Conservation (phyloP, 2,888 invertebrate genomes). For the Nowickia ferox region DNA sequence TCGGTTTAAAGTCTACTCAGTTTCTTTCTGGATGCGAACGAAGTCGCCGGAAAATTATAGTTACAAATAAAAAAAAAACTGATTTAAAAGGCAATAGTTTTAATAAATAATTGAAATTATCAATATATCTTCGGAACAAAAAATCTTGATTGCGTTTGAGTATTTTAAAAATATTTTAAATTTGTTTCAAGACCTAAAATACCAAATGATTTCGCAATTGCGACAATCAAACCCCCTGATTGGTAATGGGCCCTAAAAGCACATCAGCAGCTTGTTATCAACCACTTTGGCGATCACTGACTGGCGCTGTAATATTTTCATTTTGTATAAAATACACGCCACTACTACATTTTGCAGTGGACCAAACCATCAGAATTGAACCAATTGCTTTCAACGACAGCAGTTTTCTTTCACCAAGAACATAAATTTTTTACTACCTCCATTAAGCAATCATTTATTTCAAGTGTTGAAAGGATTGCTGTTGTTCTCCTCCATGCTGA, state of each 20-base stretch:
- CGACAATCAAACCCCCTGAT: too few relatives aligned
- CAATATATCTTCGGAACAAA: too few relatives aligned
- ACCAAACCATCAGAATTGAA: neutral
- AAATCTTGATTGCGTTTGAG: too few relatives aligned
- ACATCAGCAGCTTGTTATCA: neutral
- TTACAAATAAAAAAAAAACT: too few relatives aligned
- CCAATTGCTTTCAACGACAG: slow-evolving; percentile 52
- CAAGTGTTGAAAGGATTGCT: slow-evolving; percentile 49
- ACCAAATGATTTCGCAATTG: too few relatives aligned
- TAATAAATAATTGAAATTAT: too few relatives aligned
- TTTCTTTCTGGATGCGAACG: too few relatives aligned
- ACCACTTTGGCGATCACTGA: neutral
- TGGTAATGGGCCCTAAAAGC: neutral
- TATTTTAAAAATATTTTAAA: too few relatives aligned
- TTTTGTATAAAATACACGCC: neutral
- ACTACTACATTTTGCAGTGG: neutral
- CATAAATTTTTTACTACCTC: slow-evolving; percentile 4
- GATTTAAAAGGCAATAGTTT: too few relatives aligned
- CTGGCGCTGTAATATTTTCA: neutral
- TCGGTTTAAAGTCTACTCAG: too few relatives aligned
- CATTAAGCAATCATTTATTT: slow-evolving; percentile 40
- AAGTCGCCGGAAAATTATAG: too few relatives aligned
- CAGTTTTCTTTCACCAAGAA: slow-evolving; percentile 26
- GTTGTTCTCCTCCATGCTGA: slow-evolving; percentile 9
- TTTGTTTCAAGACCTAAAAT: too few relatives aligned